These are phyloP conservation scores for Dermolepida albohirtum DNA, from an alignment of 2,888 invertebrate species.

Conservation along the genomic window DNA sequence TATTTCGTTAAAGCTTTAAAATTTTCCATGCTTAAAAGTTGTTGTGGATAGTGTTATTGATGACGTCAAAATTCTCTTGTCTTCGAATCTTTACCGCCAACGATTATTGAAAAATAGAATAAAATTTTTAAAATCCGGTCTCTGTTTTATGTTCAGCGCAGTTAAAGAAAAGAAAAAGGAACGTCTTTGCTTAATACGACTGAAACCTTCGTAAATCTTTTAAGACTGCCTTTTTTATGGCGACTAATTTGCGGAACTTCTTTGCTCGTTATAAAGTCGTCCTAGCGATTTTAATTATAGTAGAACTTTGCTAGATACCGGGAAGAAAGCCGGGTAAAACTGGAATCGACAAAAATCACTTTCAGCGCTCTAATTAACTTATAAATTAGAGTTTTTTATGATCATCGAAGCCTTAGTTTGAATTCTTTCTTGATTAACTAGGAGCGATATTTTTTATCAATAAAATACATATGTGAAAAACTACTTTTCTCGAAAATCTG, in stretches of 20 bases:
- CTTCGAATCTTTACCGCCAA: too few species aligned
- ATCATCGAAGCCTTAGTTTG: neutral
- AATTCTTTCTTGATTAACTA: neutral
- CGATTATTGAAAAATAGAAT: neutral
- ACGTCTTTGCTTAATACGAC: conserved; percentile 1
- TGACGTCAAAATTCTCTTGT: too few species aligned
- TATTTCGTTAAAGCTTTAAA: too few species aligned
- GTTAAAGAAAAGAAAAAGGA: conserved; percentile 1
- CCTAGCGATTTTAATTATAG: conserved; percentile 35
- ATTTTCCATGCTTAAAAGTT: too few species aligned
- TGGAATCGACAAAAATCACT: conserved; percentile 15
- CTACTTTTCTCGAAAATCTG: too few species aligned
- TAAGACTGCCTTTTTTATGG: conserved; percentile 17
- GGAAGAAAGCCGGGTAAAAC: conserved; percentile 12
- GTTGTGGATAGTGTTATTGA: too few species aligned
- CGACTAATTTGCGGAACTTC: conserved; percentile 32
- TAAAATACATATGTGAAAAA: too few species aligned
- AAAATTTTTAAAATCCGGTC: neutral
- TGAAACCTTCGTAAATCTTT: conserved; percentile 24
- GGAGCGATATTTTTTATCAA: neutral
- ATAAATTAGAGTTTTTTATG: conserved; percentile 21
- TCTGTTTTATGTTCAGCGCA: conserved; percentile 3
- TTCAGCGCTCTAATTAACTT: conserved; percentile 18
- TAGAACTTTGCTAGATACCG: conserved; percentile 8
- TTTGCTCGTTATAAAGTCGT: conserved; percentile 31